phyloP scores from a whole-genome alignment of 2,888 invertebrate genomes.

The Adelphocoris suturalis region DNA sequence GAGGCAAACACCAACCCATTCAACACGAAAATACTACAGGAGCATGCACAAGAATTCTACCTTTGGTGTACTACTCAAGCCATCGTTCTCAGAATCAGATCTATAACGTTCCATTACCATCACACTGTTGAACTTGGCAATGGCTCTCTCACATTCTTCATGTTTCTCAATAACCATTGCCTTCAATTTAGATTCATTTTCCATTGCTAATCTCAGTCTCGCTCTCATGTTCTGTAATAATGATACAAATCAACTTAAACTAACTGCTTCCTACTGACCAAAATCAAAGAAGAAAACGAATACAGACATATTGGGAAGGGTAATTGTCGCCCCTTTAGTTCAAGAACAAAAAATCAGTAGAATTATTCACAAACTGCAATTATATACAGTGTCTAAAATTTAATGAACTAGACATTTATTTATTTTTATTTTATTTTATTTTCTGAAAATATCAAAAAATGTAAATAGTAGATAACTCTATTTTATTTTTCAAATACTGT shows the following conservation, averaged over 20 bases:
- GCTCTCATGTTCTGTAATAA: slow-evolving; percentile 77
- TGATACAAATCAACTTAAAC: neutral
- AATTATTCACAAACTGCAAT: no score
- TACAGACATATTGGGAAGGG: no score
- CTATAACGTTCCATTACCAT: slow-evolving; percentile 75
- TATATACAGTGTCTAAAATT: no score
- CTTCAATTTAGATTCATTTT: slow-evolving; percentile 84
- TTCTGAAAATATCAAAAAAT: no score
- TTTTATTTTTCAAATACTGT: no score
- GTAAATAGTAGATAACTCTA: no score
- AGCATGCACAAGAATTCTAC: slow-evolving; percentile 52
- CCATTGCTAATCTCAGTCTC: slow-evolving; percentile 83
- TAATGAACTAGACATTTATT: no score
- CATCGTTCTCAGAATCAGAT: slow-evolving; percentile 72
- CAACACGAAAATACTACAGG: neutral
- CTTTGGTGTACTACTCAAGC: slow-evolving; percentile 59
- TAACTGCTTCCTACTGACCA: no score
- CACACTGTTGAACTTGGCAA: slow-evolving; percentile 78
- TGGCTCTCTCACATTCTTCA: slow-evolving; percentile 80
- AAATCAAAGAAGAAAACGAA: no score
- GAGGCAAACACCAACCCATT: neutral
- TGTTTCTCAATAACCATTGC: slow-evolving; percentile 82
- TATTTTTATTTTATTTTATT: no score
- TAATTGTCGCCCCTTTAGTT: no score
- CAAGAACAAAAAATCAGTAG: no score